A percentile compares a stretch with the other conserved stretches of the same genome.
Evolutionary conservation across 2,888 invertebrate genomes (phyloP).

Genomic region (Imbricaverruca yamaguchii): DNA sequence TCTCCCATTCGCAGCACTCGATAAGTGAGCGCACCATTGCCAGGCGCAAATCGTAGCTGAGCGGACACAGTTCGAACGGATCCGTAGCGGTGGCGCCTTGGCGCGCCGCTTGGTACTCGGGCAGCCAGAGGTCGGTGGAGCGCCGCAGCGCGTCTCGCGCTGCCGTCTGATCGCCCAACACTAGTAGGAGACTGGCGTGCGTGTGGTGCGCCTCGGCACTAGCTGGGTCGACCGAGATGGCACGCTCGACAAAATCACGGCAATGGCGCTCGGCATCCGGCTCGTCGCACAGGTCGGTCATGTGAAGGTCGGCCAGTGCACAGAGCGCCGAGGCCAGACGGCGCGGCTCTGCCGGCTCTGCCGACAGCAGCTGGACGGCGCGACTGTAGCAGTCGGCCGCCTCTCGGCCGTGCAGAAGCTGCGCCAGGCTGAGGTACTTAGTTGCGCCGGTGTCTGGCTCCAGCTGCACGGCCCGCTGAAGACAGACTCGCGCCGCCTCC

Average conservation of each 20-base stretch:
- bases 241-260: slow-evolving; percentile 39
- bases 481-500: slow-evolving; percentile 38
- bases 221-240: slow-evolving; percentile 39
- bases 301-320: slow-evolving; percentile 44
- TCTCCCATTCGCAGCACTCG: slow-evolving; percentile 43
- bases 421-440: slow-evolving; percentile 46
- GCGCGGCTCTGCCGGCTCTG: slow-evolving; percentile 24
- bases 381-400: slow-evolving; percentile 42
- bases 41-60: slow-evolving; percentile 40
- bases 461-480: slow-evolving; percentile 38
- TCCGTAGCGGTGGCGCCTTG: slow-evolving; percentile 36
- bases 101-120: slow-evolving; percentile 35
- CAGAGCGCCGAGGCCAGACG: slow-evolving; percentile 38
- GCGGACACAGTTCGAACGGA: slow-evolving; percentile 37
- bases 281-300: slow-evolving; percentile 45
- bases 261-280: slow-evolving; percentile 43
- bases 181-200: slow-evolving; percentile 35
- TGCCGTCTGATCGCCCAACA: slow-evolving; percentile 38
- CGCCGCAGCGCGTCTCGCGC: slow-evolving; percentile 36
- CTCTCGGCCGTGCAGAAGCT: slow-evolving; percentile 41
- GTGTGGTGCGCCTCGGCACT: slow-evolving; percentile 41
- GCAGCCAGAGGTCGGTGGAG: slow-evolving; percentile 44
- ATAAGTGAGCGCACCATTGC: slow-evolving; percentile 42
- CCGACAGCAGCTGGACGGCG: slow-evolving; percentile 42
- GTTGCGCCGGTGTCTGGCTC: slow-evolving; percentile 41